These are phyloP conservation scores for Potamilus streckersoni DNA, from an alignment of 1,140 invertebrate species.

Conservation along the genomic window DNA sequence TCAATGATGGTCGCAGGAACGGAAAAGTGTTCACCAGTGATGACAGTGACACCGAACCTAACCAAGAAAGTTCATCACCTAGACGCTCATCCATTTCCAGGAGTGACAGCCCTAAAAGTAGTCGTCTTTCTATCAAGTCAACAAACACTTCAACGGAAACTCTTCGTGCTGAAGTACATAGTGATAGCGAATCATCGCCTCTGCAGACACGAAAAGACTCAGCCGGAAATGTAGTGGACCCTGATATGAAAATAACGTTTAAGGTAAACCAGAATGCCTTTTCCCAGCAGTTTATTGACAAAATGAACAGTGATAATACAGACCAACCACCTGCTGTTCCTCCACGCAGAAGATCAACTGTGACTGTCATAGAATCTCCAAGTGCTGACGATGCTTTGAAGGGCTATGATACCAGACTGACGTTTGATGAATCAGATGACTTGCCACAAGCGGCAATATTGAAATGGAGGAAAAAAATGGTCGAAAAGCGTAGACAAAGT, in stretches of 20 bases:
- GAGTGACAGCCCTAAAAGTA: conserved; percentile 57
- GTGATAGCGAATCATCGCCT: conserved; percentile 49
- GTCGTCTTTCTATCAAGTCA: conserved; percentile 57
- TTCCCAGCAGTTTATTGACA: conserved; percentile 11
- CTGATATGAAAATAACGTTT: neutral
- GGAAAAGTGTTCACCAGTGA: conserved; percentile 54
- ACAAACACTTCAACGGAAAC: conserved; percentile 63
- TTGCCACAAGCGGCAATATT: conserved; percentile 45
- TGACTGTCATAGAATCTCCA: conserved; percentile 5
- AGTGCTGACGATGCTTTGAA: conserved; percentile 23
- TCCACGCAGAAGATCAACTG: conserved; percentile 6
- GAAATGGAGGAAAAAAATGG: conserved; percentile 54
- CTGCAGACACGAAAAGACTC: conserved; percentile 36
- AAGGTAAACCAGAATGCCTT: neutral
- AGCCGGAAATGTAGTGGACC: conserved; percentile 5
- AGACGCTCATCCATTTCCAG: conserved; percentile 38
- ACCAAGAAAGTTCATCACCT: conserved; percentile 36
- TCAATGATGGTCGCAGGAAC: conserved; percentile 48
- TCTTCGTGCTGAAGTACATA: conserved; percentile 50
- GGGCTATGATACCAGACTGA: conserved; percentile 9
- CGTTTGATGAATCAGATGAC: conserved; percentile 37
- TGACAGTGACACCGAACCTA: conserved; percentile 55
- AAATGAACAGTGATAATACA: conserved; percentile 10
- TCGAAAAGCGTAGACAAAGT: conserved; percentile 37
- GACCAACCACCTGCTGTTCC: conserved; percentile 17